Evolutionary conservation across 2,888 invertebrate species (phyloP), one percentile per base, ranked within the genome.

Genomic region (Metopia argyrocephala): DNA sequence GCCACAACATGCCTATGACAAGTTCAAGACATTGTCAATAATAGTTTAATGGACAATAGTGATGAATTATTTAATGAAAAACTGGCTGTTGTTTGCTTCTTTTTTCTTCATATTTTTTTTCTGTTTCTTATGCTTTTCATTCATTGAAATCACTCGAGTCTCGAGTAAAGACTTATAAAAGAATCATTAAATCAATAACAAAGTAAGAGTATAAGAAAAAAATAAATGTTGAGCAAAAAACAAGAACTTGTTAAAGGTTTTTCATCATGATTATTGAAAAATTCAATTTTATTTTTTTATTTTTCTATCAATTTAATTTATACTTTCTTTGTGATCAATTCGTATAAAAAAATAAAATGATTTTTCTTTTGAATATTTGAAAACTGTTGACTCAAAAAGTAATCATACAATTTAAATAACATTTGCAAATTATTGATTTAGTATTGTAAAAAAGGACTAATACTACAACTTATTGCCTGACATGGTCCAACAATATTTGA

Each of bases 1-100:
- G 81, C 81, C 78, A 71, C 74, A 81, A 78, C 74, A 81, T 66
- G 78, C 59, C 78, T 69, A 70, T 78, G 81, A 81, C 78, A 78
- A 81, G 81, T 78, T 81, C 66, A 75, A 78, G 81, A 78, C 74
- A 78, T 81, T 81, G 81, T 81, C 81, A 81, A 81, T 81, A 81
- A 78, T 81, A 81, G 78, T 78, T 81, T 75, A 81, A 81, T 81
- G 66, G 74, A 57, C 81, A 81, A 66, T 75, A 65, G 66, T 81
- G 81, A 81, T 81, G 81, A 81, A 81, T 81, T 81, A 81, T 81
- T 81, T 81, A 81, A 81, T 75, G 66, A 78, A 78, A 71, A 64
- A 54, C 54, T 38, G 61, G 54, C 45, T 48, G n/a, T 48, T 48
- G 48, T 48, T 38, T 38, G 3, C 20, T 48, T 18, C 18, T 48